Evolutionary conservation across 2,113 vertebrate genomes (phyloP).

Genomic region (Stigmatopora argus): DNA sequence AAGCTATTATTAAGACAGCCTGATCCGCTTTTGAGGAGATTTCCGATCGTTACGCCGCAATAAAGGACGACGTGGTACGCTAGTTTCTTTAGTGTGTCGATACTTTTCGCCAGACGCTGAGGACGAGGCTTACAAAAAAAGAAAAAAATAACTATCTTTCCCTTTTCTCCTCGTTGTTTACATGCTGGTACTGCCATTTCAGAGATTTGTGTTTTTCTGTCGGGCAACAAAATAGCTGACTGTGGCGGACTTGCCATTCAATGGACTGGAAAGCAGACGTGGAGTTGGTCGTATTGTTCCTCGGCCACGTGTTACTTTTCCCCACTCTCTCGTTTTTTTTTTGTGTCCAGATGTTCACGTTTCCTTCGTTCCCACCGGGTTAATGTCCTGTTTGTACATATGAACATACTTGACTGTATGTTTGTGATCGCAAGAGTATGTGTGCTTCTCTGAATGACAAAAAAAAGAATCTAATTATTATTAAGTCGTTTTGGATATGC

Average conservation of each 20-base stretch:
- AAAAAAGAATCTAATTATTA: conserved; percentile 18
- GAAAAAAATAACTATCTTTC: conserved; percentile 10
- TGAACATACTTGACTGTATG: conserved; percentile 20
- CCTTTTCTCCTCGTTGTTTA: conserved; percentile 50
- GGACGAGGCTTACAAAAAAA: neutral
- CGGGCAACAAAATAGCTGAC: conserved; percentile 8
- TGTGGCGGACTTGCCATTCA: conserved; percentile 13
- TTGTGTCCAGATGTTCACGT: conserved; percentile 69
- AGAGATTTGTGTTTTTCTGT: conserved; percentile 18
- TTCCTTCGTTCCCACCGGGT: conserved; percentile 46
- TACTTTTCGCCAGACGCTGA: neutral
- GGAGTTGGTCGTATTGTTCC: conserved; percentile 51
- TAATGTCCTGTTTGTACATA: conserved; percentile 53
- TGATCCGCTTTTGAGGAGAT: conserved; percentile 23
- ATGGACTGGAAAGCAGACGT: conserved; percentile 5
- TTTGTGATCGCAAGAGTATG: conserved; percentile 16
- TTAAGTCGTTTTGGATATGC: neutral
- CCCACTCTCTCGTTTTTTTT: conserved; percentile 43
- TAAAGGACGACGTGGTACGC: conserved; percentile 38
- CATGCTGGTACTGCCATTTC: conserved; percentile 60
- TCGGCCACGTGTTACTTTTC: conserved; percentile 52
- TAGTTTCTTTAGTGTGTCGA: conserved; percentile 27
- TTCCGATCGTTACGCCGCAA: conserved; percentile 13
- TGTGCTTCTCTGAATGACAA: conserved; percentile 23
- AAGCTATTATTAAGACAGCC: conserved; percentile 29